phyloP scores from a whole-genome alignment of 2,113 vertebrate genomes.

The Nycticebus coucang region DNA sequence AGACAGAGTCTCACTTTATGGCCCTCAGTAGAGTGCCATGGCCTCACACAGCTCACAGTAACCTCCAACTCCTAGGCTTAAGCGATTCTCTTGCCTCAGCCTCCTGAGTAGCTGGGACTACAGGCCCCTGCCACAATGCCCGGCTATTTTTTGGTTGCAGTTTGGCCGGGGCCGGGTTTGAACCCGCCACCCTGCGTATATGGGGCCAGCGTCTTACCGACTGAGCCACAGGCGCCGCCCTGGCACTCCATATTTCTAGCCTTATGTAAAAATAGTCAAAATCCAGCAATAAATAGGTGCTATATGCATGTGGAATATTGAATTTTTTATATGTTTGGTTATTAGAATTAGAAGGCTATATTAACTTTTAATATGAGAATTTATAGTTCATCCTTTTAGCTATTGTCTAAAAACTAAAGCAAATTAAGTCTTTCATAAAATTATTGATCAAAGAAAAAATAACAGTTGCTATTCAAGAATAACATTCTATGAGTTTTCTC shows the following conservation, averaged over 20 bases:
- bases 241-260: background rate
- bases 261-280: conserved; percentile 10
- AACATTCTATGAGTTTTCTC: conserved; percentile 52
- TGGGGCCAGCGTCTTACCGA: too few relatives aligned
- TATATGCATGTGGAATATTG: background rate
- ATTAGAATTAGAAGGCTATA: conserved; percentile 29
- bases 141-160: too few relatives aligned
- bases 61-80: too few relatives aligned
- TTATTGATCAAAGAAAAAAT: conserved; percentile 45
- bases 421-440: conserved; percentile 48
- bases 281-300: background rate
- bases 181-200: too few relatives aligned
- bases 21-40: too few relatives aligned
- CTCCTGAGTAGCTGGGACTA: too few relatives aligned
- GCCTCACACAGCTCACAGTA: too few relatives aligned
- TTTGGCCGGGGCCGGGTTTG: too few relatives aligned
- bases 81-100: too few relatives aligned
- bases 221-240: too few relatives aligned
- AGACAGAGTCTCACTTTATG: too few relatives aligned
- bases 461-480: conserved; percentile 42
- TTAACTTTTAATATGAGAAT: background rate
- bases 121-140: too few relatives aligned
- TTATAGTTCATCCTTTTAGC: conserved; percentile 34
- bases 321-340: background rate
- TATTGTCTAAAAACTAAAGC: conserved; percentile 8